phyloP scores from a whole-genome alignment of 2,113 vertebrate genomes.

The Cyprinodon brontotheroides region DNA sequence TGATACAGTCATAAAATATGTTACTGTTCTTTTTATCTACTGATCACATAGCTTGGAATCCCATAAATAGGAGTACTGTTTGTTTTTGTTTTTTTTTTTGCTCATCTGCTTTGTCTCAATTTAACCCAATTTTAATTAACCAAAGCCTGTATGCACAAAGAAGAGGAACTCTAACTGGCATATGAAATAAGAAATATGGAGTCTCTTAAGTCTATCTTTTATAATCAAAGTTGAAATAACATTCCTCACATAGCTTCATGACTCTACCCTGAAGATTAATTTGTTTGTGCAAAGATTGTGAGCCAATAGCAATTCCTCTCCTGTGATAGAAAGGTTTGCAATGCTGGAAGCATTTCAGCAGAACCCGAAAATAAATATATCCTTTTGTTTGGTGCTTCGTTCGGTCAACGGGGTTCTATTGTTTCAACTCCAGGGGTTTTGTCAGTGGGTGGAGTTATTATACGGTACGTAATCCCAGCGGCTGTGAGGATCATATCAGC shows the following conservation, averaged over 20 bases:
- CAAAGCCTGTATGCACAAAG: constrained; percentile 14
- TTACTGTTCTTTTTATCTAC: constrained; percentile 28
- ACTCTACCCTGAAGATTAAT: constrained; percentile 63
- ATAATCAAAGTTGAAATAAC: constrained; percentile 58
- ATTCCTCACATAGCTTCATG: constrained; percentile 66
- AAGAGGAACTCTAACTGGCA: constrained; percentile 27
- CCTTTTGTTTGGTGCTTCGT: constrained; percentile 29
- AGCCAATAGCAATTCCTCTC: constrained; percentile 35
- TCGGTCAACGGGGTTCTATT: constrained; percentile 34
- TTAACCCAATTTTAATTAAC: constrained; percentile 36
- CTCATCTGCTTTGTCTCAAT: constrained; percentile 27
- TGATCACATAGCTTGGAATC: constrained; percentile 35
- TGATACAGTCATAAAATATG: constrained; percentile 14
- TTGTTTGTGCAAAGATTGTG: constrained; percentile 57
- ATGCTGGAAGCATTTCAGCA: constrained; percentile 39
- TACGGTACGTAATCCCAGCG: constrained; percentile 42
- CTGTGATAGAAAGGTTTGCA: constrained; percentile 37
- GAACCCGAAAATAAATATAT: constrained; percentile 35
- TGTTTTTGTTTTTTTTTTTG: constrained; percentile 38
- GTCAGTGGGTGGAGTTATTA: constrained; percentile 43
- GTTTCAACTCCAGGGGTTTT: constrained; percentile 47
- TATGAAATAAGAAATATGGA: constrained; percentile 54
- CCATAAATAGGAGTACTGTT: neutral
- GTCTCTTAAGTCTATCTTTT: constrained; percentile 50
- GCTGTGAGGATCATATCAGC: constrained; percentile 64